Evolutionary conservation across 2,888 invertebrate species (phyloP).

Genomic region (Netelia virgata): DNA sequence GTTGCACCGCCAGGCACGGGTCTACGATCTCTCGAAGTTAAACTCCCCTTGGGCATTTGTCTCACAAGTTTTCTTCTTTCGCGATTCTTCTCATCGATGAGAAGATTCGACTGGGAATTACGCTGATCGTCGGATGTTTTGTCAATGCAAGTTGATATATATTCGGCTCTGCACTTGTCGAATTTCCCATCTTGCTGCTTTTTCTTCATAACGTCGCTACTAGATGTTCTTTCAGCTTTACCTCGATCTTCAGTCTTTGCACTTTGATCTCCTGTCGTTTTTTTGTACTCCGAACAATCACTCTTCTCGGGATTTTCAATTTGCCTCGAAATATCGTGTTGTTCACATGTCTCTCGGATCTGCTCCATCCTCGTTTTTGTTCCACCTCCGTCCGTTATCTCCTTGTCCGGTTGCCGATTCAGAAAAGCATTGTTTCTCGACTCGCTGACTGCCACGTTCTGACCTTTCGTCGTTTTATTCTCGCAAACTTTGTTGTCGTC

Average conservation of each 20-base stretch:
- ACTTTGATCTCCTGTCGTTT: neutral
- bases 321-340: neutral
- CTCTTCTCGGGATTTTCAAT: neutral
- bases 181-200: neutral
- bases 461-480: neutral
- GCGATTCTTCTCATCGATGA: neutral
- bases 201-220: neutral
- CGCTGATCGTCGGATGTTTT: constrained; percentile 22
- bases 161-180: neutral
- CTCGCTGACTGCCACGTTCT: neutral
- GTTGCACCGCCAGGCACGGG: neutral
- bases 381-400: neutral
- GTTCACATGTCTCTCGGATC: neutral
- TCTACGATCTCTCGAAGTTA: neutral
- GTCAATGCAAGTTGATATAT: neutral
- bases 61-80: constrained; percentile 35
- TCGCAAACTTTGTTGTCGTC: neutral
- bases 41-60: neutral
- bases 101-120: neutral
- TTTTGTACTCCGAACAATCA: neutral
- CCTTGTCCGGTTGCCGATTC: neutral
- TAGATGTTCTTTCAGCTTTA: neutral
- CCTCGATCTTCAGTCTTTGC: neutral
- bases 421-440: neutral
- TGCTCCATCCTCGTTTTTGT: neutral